A percentile compares a stretch with the other conserved stretches of the same genome.
These are phyloP conservation scores for Calycopis cecrops DNA, from an alignment of 1,140 invertebrate genomes.

Conservation along the genomic window DNA sequence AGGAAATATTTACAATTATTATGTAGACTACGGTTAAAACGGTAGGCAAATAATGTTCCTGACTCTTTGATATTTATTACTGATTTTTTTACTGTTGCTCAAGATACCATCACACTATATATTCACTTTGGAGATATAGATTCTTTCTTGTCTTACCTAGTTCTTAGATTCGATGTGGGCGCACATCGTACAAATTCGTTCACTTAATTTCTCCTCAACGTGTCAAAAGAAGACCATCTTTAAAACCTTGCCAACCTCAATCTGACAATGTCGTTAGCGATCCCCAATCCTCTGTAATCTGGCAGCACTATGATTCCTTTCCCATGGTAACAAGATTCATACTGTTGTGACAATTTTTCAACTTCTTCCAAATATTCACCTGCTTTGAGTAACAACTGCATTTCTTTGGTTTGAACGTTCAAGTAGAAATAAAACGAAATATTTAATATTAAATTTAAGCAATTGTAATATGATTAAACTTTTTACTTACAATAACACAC, in stretches of 20 bases:
- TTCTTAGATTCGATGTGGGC: too few species aligned
- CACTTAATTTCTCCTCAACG: not conserved
- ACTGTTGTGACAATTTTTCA: conserved; percentile 20
- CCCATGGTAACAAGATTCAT: conserved; percentile 24
- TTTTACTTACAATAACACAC: too few species aligned
- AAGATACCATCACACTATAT: too few species aligned
- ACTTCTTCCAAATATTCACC: conserved; percentile 1
- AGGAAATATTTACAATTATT: not conserved
- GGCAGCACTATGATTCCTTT: conserved; percentile 32
- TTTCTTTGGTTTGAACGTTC: conserved; percentile 23
- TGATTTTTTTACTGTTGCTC: too few species aligned
- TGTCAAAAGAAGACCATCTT: not conserved
- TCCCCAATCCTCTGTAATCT: conserved; percentile 32
- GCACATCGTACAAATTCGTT: too few species aligned
- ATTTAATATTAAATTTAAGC: too few species aligned
- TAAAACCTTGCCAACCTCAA: not conserved
- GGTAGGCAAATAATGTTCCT: too few species aligned
- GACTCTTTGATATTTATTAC: too few species aligned
- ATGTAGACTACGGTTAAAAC: too few species aligned
- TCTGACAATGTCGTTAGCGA: conserved; percentile 31
- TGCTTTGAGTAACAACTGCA: conserved; percentile 21
- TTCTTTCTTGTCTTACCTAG: too few species aligned
- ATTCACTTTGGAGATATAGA: too few species aligned
- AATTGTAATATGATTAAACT: too few species aligned
- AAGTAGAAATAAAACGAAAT: not conserved